Evolutionary conservation across 2,113 vertebrate species (phyloP), one percentile per base, ranked within the genome.

Genomic region (Picathartes gymnocephalus): DNA sequence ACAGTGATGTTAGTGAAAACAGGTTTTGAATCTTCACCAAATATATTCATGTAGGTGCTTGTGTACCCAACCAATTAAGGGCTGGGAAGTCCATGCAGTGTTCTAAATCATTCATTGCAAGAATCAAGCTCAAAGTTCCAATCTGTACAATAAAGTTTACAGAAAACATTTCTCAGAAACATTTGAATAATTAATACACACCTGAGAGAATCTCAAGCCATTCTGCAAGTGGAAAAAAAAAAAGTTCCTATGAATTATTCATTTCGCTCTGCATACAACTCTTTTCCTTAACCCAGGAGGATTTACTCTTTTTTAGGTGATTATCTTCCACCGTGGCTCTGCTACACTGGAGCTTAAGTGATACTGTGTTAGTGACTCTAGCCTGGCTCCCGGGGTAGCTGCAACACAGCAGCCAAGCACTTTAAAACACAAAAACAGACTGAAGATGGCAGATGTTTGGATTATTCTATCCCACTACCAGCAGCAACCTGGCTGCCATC

Each of bases 111-210:
- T 77, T 86, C 47, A 88, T n/a, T 47, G 50, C 58, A 83, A 86
- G n/a, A 82, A 83, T 54, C 31, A 44, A 71, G 68, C 68, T 88
- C 60, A 80, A 74, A 86, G 89, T 93, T 90, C 60, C 56, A 73
- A 56, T 62, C 76, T 74, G 84, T 94, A 88, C 78, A 81, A 76
- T 60, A 65, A 95, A 87, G 54, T 89, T 81, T 64, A 78, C 45
- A 7, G 23, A 87, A 89, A 92, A 72, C 28, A 86, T 51, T 68
- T 74, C 76, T 91, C 81, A 93, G 92, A 95, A 95, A 91, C 81
- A 92, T 73, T 21, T 95, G 79, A 96, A 96, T 96, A 95, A 95
- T 96, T 96, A 94, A 96, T 94, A 83, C 37, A 60, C 40, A 66
- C 42, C 19, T 74, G 92, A 93, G 62, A 95, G 79, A 86, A 92